Base-by-base conservation (phyloP, 92 coral and sea anemone species). In the Porites evermanni region DNA sequence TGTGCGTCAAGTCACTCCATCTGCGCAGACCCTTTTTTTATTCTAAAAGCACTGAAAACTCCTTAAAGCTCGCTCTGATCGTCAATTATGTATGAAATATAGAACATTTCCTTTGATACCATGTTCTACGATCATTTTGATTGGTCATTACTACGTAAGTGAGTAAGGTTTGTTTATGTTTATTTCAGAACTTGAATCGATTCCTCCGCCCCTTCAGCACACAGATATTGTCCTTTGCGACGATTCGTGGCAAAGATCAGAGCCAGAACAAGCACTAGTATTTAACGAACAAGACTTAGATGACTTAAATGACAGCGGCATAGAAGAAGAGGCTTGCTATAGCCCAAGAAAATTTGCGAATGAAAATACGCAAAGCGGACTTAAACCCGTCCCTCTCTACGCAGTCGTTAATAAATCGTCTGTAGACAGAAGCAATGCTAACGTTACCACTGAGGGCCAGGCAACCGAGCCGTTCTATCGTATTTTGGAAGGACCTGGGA, bases 401-500 rank as follows among this genome's bases (percentile, higher is more conserved):
- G 29, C 54, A 23, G 12, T 58, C 65, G n/a, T 65, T 2, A 47
- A 79, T 1, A 44, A 79, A 50, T 12, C 38, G 10, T 21, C 52
- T 52, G 18, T 53, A 53, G 67, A 80, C 18, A 53, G 10, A 21
- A 21, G 8, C 51, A 14, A 51, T 8, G 75, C 53, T 75, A 23
- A 53, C 18, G 52, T 47, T 16, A 1, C 32, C 8, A 7, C 64
- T 47, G 44, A 16, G n/a, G 67, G 17, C 2, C 66, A 53, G 52
- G 83, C 0, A 18, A 53, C 26, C 32, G 85, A 67, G 23, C 83
- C 83, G 56, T 21, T 79, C 14, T 80, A 80, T 32, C 53, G 68
- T 63, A 75, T 80, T 24, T 53, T 80, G 52, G 84, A 80, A 21
- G 84, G 75, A 26, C 84, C 84, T 29, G 84, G 75, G 16, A 64